Evolutionary conservation across 2,113 vertebrate genomes (phyloP), one percentile per base, ranked within the genome.

Genomic region (Paratilapia polleni): DNA sequence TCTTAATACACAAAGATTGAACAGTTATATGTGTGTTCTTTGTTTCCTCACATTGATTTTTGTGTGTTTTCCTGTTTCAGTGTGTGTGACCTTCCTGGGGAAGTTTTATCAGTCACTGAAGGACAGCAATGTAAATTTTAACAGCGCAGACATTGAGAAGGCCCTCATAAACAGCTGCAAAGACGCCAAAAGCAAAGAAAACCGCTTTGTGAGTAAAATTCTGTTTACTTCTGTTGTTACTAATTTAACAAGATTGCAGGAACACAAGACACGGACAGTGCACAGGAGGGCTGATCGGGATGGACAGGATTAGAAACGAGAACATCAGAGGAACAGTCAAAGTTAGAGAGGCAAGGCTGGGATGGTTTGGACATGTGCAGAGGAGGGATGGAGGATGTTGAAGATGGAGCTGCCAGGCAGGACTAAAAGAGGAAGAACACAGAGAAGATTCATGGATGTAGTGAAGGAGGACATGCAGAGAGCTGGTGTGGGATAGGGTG

Each of bases 181-280:
- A 61, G 97, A 98, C 14, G 96, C 96, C 56, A 97, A 97, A 93
- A 97, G 98, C 86, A 99, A 99, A 95, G 98, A 99, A 81, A 99
- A 99, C 85, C 96, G 98, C 58, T 94, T 99, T 92, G 98, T 99
- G 93, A 97, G 84, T 83, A n/a, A n/a, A n/a, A n/a, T n/a, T n/a
- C n/a, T n/a, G n/a, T n/a, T n/a, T n/a, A n/a, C n/a, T n/a, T n/a
- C n/a, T n/a, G n/a, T n/a, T n/a, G n/a, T n/a, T n/a, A n/a, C n/a
- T n/a, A n/a, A 43, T 24, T 4, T 8, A 68, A 41, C 38, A 41
- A 41, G 38, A 41, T 3, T 10, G 38, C 38, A 41, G 38, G 12
- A 10, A 12, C 2, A 15, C n/a, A 6, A 11, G 14, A 17, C 38
- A 17, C 14, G 14, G 43, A 47, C 43, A 1, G 14, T 5, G 43